phyloP scores from a whole-genome alignment of 1,140 invertebrate species.

The Hesperophylax magnus region DNA sequence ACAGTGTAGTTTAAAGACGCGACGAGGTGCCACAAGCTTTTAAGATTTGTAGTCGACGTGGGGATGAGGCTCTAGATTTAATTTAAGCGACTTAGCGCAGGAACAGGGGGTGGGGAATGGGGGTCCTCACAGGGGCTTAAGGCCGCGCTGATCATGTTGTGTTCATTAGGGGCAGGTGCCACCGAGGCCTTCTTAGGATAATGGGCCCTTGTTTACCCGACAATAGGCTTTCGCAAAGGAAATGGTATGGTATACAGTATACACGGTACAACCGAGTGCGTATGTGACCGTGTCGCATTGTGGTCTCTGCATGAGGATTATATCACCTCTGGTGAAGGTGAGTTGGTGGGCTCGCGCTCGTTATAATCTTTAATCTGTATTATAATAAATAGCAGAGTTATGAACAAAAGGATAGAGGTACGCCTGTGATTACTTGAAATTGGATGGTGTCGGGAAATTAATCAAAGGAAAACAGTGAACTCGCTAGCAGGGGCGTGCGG shows the following conservation, averaged over 20 bases:
- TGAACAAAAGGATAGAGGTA: no score
- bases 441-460: no score
- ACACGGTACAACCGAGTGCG: not conserved
- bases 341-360: no score
- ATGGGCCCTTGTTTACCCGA: slow-evolving; percentile 25
- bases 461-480: no score
- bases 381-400: no score
- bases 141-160: slow-evolving; percentile 43
- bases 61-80: slow-evolving; percentile 22
- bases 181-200: not conserved
- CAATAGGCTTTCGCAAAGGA: slow-evolving; percentile 9
- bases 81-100: slow-evolving; percentile 29
- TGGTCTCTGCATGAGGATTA: not conserved
- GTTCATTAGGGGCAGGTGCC: slow-evolving; percentile 46
- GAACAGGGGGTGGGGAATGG: not conserved
- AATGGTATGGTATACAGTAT: not conserved
- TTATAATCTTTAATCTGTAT: no score
- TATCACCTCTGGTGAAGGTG: not conserved
- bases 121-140: slow-evolving; percentile 27
- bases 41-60: not conserved
- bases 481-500: no score
- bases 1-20: no score
- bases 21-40: no score
- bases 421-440: no score
- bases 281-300: not conserved